Evolutionary conservation across 2,113 vertebrate genomes (phyloP), one percentile per base, ranked within the genome.

Genomic region (Zosterops japonicus): DNA sequence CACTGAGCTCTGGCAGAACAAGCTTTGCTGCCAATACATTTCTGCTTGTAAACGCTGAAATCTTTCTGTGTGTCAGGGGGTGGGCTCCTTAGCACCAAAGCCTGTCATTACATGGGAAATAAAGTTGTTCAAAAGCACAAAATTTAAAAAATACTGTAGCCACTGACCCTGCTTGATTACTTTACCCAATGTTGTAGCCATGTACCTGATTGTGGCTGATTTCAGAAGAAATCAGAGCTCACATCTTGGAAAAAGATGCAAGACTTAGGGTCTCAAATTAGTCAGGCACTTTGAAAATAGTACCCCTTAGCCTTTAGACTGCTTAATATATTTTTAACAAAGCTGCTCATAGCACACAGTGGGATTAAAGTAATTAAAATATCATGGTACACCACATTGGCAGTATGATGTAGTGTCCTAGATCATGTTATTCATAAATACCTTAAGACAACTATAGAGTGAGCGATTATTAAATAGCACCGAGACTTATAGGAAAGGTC

Each of bases 351-450:
- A 82, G 89, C 69, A 76, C 70, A 61, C 20, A 56, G 79, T 77
- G 59, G 64, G 79, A 94, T 93, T 86, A 83, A 82, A 84, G 67
- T 84, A 82, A 94, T 94, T 94, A 78, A 96, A 94, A 72, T 89
- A 88, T 71, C 75, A 68, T 68, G 79, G 85, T 63, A 25, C 18
- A 23, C 29, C 6, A 3, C 92, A 67, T 0, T 85, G 70, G 70
- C 83, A 78, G 44, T 29, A 63, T 78, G 39, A 82, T 53, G 14
- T 29, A 70, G 29, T 84, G 68, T 93, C 81, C 24, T 36, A 75
- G 67, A 94, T 92, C 52, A 47, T 47, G 60, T 85, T 89, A 60
- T 81, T 95, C 72, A 87, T 93, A 93, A 91, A 87, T 87, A 91
- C 84, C 77, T 92, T 72, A 87, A 70, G 65, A 60, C 0, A 4